These are phyloP conservation scores for Ophonus ardosiacus DNA, from an alignment of 2,888 invertebrate genomes.

Conservation along the genomic window DNA sequence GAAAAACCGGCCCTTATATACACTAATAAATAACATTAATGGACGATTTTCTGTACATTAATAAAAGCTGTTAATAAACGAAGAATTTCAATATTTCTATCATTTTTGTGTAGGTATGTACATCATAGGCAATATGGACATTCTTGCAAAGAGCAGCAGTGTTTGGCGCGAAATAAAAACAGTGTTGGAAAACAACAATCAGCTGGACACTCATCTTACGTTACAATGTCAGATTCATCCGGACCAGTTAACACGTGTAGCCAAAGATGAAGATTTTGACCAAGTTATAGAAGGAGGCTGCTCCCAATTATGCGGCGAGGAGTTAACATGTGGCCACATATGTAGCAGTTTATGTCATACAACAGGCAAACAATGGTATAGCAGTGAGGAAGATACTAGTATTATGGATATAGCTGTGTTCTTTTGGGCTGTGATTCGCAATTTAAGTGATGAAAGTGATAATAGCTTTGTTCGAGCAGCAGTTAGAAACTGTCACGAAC, in stretches of 20 bases:
- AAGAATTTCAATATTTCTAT: not conserved
- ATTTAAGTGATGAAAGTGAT: no score
- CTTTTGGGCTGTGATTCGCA: no score
- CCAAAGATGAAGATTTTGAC: slow-evolving; percentile 74
- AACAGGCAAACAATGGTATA: not conserved
- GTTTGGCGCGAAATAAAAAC: slow-evolving; percentile 79
- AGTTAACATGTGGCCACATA: slow-evolving; percentile 80
- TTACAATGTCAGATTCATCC: slow-evolving; percentile 78
- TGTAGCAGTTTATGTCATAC: slow-evolving; percentile 81
- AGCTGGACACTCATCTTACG: slow-evolving; percentile 77
- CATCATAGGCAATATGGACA: slow-evolving; percentile 85
- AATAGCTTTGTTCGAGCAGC: no score
- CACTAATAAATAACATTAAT: not conserved
- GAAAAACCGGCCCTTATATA: no score
- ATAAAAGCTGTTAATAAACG: not conserved
- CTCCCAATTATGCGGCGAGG: not conserved
- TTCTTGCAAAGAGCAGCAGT: slow-evolving; percentile 77
- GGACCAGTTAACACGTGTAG: slow-evolving; percentile 73
- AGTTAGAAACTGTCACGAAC: no score
- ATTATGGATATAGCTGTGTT: no score
- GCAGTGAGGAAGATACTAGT: not conserved
- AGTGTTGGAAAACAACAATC: slow-evolving; percentile 76
- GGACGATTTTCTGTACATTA: not conserved
- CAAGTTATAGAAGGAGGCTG: slow-evolving; percentile 82
- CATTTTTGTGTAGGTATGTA: slow-evolving; percentile 79